These are phyloP conservation scores for Phacellophora camtschatica DNA, from an alignment of 30 jellyfish, hydroid and myxozoan species.

Conservation along the genomic window DNA sequence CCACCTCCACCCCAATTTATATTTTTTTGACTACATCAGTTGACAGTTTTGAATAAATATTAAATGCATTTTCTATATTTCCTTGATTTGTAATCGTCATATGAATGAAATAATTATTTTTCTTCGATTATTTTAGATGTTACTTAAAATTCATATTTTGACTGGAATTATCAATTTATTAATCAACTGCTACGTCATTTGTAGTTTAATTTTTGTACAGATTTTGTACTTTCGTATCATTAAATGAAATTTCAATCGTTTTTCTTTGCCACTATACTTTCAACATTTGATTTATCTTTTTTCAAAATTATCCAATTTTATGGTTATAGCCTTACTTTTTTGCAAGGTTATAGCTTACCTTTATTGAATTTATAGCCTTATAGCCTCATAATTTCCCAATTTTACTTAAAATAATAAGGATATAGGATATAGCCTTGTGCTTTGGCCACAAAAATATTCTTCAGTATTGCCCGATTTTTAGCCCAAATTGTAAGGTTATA, in stretches of 20 bases:
- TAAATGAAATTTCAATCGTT: background rate
- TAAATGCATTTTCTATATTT: background rate
- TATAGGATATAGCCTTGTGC: too few species aligned
- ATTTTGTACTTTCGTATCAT: background rate
- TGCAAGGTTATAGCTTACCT: too few species aligned
- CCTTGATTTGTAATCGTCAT: background rate
- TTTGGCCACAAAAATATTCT: too few species aligned
- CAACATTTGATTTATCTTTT: background rate
- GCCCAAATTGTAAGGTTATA: too few species aligned
- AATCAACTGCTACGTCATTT: conserved; percentile 6
- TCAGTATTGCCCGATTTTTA: too few species aligned
- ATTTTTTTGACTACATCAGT: too few species aligned
- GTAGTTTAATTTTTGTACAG: conserved; percentile 52
- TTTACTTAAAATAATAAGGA: too few species aligned
- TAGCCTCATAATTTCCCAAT: too few species aligned
- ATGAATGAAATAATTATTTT: background rate
- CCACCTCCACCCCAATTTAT: background rate
- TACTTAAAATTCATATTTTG: background rate
- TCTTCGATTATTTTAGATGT: background rate
- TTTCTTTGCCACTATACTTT: background rate
- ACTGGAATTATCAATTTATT: background rate
- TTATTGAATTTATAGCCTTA: too few species aligned
- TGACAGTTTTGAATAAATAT: too few species aligned
- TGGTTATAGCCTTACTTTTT: too few species aligned
- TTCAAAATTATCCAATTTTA: background rate